phyloP scores from a whole-genome alignment of 2,113 vertebrate species.

The Columba janthina region DNA sequence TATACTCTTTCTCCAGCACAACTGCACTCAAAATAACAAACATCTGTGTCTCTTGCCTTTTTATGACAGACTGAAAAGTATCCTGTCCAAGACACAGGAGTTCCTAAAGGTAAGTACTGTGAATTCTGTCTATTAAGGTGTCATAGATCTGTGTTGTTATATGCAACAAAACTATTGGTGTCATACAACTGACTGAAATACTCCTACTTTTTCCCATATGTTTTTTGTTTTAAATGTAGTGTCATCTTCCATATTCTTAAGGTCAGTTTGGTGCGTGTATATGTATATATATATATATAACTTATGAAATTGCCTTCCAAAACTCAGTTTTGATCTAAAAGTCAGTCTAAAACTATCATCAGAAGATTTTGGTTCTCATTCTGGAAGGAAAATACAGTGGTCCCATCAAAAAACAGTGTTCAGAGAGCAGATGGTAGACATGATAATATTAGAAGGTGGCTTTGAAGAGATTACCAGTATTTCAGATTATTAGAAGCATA shows the following conservation, averaged over 20 bases:
- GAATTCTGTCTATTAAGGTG: background rate
- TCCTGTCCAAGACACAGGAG: conserved; percentile 92
- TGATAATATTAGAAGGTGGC: background rate
- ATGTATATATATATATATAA: background rate
- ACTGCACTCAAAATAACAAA: conserved; percentile 21
- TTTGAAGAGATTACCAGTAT: background rate
- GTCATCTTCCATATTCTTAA: background rate
- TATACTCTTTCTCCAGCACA: background rate
- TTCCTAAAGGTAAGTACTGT: conserved; percentile 82
- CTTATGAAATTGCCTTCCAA: background rate
- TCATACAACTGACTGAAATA: background rate
- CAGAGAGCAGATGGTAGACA: background rate
- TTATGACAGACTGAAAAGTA: conserved; percentile 86
- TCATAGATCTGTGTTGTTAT: background rate
- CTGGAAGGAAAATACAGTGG: background rate
- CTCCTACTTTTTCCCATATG: background rate
- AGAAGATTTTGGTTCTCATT: background rate
- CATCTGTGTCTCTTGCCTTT: conserved; percentile 10
- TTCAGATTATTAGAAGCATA: background rate
- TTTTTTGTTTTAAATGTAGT: background rate
- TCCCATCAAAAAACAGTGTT: background rate
- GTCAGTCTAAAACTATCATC: background rate
- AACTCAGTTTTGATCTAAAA: background rate
- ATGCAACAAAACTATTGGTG: background rate
- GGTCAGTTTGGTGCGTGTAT: background rate